These are phyloP conservation scores for Noturus placidus DNA, from an alignment of 2,113 vertebrate genomes.

Conservation along the genomic window DNA sequence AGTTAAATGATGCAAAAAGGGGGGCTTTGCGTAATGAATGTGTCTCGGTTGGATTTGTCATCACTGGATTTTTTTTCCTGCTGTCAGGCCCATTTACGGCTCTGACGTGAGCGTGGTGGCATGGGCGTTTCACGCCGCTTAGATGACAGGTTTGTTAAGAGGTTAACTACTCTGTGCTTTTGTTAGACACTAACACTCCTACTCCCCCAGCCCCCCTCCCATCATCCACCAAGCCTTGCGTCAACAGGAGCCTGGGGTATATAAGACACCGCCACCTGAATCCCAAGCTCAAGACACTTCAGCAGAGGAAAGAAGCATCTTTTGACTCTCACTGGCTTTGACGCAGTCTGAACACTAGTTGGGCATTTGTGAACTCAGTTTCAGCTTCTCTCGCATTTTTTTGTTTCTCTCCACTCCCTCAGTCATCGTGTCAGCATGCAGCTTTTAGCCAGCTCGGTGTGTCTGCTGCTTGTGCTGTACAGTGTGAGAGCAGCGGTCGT, in stretches of 20 bases:
- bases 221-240: constrained; percentile 69
- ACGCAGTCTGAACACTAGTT: constrained; percentile 26
- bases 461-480: constrained; percentile 79
- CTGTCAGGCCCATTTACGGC: constrained; percentile 53
- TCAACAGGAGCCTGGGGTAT: constrained; percentile 71
- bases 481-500: constrained; percentile 74
- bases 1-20: constrained; percentile 19
- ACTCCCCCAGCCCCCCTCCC: constrained; percentile 53
- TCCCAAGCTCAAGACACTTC: constrained; percentile 65
- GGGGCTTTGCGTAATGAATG: constrained; percentile 14
- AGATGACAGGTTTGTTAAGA: constrained; percentile 58
- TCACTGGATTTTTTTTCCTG: constrained; percentile 37
- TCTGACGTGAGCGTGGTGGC: constrained; percentile 51
- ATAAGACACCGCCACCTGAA: constrained; percentile 71
- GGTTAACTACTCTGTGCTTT: constrained; percentile 66
- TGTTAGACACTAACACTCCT: constrained; percentile 65
- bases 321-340: constrained; percentile 35
- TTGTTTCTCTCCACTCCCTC: constrained; percentile 51
- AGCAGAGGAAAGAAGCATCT: constrained; percentile 56
- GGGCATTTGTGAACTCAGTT: constrained; percentile 35
- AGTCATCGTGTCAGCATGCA: constrained; percentile 73
- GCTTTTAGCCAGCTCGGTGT: constrained; percentile 75
- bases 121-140: constrained; percentile 54
- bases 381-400: constrained; percentile 47
- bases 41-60: constrained; percentile 20